Conservation (phyloP, 2,888 invertebrate genomes). For the Hartigia nigra region DNA sequence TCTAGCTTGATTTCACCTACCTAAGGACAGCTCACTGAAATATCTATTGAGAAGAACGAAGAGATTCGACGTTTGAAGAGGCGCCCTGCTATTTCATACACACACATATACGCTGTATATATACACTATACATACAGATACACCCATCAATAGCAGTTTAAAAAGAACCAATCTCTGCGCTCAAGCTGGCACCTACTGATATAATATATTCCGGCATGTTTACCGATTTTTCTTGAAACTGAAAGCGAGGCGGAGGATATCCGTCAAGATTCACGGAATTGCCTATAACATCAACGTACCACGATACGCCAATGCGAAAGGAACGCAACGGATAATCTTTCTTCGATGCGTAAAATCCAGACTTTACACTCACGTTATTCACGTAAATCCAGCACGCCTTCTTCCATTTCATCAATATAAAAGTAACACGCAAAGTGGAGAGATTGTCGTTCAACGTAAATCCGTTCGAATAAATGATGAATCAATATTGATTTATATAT, state of each 20-base stretch:
- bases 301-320: background rate
- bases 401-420: background rate
- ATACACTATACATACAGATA: background rate
- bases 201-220: background rate
- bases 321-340: background rate
- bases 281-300: background rate
- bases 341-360: background rate
- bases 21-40: slow-evolving; percentile 34
- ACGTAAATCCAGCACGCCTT: background rate
- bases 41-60: slow-evolving; percentile 28
- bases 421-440: background rate
- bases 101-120: background rate
- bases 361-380: background rate
- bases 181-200: background rate
- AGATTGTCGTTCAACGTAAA: too few relatives aligned
- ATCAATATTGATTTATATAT: background rate
- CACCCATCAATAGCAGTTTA: background rate
- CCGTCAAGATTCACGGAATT: background rate
- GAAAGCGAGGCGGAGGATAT: background rate
- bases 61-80: slow-evolving; percentile 29
- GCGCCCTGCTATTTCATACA: slow-evolving; percentile 20
- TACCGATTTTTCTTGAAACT: background rate
- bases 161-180: background rate
- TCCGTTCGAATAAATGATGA: background rate
- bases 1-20: slow-evolving; percentile 24